Percentiles rank a stretch among this genome's conserved stretches.
phyloP scores from a whole-genome alignment of 2,888 invertebrate genomes.

The Podotricha telesiphe region DNA sequence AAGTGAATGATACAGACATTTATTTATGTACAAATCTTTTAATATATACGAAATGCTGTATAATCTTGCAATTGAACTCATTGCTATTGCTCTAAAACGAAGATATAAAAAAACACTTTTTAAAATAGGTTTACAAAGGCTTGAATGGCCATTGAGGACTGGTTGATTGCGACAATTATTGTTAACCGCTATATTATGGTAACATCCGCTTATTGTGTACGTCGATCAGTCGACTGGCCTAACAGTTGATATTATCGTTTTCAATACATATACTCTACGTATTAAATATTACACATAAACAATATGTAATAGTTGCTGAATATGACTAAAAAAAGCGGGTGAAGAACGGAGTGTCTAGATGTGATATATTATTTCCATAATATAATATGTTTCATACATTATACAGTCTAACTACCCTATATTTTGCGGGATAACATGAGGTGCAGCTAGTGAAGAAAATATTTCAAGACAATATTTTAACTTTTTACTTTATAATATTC shows the following conservation, averaged over 20 bases:
- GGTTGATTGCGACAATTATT: conserved; percentile 65
- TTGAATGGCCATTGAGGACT: conserved; percentile 50
- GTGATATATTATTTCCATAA: too few relatives aligned
- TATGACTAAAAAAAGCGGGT: too few relatives aligned
- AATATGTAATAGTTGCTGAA: too few relatives aligned
- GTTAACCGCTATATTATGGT: conserved; percentile 61
- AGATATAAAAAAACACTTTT: conserved; percentile 19
- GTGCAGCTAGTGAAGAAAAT: too few relatives aligned
- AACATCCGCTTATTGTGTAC: conserved; percentile 77
- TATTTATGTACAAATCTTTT: neutral
- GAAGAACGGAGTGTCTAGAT: too few relatives aligned
- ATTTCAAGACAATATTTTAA: too few relatives aligned
- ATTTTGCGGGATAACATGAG: too few relatives aligned
- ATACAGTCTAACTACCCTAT: neutral
- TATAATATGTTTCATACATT: too few relatives aligned
- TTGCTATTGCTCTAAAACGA: conserved; percentile 1
- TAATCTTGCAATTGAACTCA: conserved; percentile 7
- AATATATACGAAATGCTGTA: neutral
- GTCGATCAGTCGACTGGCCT: conserved; percentile 64
- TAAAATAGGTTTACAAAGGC: conserved; percentile 25
- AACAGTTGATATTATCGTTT: conserved; percentile 46
- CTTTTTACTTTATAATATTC: conserved; percentile 4
- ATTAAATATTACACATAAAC: neutral
- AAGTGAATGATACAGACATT: neutral
- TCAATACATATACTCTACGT: conserved; percentile 55